These are phyloP conservation scores for Drosophila dunni DNA, from an alignment of 1,140 invertebrate species.

Conservation along the genomic window DNA sequence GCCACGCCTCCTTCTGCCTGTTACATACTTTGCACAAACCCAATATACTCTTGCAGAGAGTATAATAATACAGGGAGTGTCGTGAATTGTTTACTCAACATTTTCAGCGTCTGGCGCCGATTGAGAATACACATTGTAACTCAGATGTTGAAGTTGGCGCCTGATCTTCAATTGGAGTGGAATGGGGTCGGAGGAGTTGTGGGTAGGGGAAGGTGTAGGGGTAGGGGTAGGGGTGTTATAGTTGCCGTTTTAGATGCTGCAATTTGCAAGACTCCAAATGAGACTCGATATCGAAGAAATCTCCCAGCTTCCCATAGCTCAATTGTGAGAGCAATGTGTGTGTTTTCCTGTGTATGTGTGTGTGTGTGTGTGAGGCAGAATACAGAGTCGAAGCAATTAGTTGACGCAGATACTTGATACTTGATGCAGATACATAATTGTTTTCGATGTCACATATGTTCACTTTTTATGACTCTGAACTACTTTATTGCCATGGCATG, in stretches of 20 bases:
- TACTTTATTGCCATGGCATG: slow-evolving; percentile 62
- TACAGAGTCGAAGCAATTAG: slow-evolving; percentile 63
- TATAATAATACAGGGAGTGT: slow-evolving; percentile 21
- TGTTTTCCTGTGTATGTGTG: no score
- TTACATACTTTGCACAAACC: no score
- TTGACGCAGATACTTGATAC: slow-evolving; percentile 29
- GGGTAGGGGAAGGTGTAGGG: neutral
- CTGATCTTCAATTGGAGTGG: slow-evolving; percentile 40
- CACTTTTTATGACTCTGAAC: slow-evolving; percentile 63
- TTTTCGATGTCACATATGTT: slow-evolving; percentile 66
- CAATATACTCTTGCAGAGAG: no score
- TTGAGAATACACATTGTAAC: slow-evolving; percentile 27
- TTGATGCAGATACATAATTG: slow-evolving; percentile 24
- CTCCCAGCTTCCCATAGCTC: slow-evolving; percentile 14
- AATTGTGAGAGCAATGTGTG: neutral
- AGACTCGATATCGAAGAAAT: slow-evolving; percentile 28
- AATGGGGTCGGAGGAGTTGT: slow-evolving; percentile 37
- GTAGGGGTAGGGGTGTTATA: slow-evolving; percentile 25
- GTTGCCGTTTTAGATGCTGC: slow-evolving; percentile 36
- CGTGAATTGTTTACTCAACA: slow-evolving; percentile 40
- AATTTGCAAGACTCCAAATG: slow-evolving; percentile 40
- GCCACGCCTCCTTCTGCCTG: no score
- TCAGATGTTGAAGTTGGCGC: slow-evolving; percentile 33
- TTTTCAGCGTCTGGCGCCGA: slow-evolving; percentile 44
- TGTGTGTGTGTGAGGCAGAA: neutral